Percentiles rank a stretch among this genome's conserved stretches.
Conservation (phyloP, 2,113 vertebrate genomes). For the Pogonocichla stellata region DNA sequence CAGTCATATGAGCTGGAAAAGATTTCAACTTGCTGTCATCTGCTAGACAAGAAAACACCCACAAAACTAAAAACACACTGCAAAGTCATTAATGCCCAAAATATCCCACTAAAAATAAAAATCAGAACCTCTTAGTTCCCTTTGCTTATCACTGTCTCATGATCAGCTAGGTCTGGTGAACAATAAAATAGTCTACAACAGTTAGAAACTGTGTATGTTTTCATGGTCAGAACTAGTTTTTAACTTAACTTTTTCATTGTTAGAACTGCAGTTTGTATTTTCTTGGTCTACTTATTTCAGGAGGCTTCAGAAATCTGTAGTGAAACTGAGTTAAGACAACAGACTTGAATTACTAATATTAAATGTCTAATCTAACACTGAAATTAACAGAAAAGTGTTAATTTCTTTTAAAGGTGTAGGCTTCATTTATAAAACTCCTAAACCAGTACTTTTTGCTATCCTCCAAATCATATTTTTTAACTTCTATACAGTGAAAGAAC, state of each 20-base stretch:
- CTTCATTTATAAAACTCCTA: not conserved
- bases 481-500: not conserved
- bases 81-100: slow-evolving; percentile 36
- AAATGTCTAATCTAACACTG: not conserved
- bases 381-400: not conserved
- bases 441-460: accelerated
- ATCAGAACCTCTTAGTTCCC: slow-evolving; percentile 48
- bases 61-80: not conserved
- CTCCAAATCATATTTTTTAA: not conserved
- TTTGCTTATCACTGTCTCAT: slow-evolving; percentile 1
- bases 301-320: not conserved
- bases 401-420: not conserved
- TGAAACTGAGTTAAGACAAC: not conserved
- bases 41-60: not conserved
- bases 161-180: not conserved
- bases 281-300: not conserved
- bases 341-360: not conserved
- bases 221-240: not conserved
- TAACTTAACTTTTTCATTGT: not conserved
- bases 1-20: slow-evolving; percentile 22
- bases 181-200: not conserved
- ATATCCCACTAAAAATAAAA: slow-evolving; percentile 53
- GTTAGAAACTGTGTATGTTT: not conserved
- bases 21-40: not conserved
- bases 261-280: not conserved